phyloP scores from a whole-genome alignment of 92 coral and sea anemone genomes.

The Muricea muricata region DNA sequence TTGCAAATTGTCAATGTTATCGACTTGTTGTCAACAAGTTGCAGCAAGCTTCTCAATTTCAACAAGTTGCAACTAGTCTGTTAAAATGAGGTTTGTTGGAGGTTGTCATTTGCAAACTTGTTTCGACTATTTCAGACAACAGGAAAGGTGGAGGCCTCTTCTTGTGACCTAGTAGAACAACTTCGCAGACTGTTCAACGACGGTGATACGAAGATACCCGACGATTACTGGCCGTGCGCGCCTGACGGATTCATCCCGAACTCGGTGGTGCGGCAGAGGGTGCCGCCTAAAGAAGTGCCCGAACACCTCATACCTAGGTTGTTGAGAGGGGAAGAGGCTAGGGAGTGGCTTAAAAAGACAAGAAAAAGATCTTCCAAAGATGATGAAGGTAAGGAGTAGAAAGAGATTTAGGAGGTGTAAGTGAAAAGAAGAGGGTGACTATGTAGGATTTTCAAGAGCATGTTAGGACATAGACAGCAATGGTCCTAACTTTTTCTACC shows the following conservation, averaged over 20 bases:
- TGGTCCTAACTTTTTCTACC: too few species aligned
- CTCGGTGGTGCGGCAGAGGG: slow-evolving; percentile 77
- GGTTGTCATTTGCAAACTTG: too few species aligned
- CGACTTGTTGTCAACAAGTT: too few species aligned
- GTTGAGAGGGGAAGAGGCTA: slow-evolving; percentile 17
- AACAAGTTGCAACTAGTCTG: too few species aligned
- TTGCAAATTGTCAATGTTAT: too few species aligned
- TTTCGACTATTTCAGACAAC: slow-evolving; percentile 16
- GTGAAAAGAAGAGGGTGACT: too few species aligned
- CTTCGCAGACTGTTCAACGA: slow-evolving; percentile 17
- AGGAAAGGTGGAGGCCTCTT: not conserved
- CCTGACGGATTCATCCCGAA: slow-evolving; percentile 95
- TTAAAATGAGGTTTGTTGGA: too few species aligned
- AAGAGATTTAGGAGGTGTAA: not conserved
- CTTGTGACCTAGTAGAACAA: not conserved
- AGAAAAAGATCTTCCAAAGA: not conserved
- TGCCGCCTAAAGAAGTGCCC: slow-evolving; percentile 63
- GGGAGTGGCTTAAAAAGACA: slow-evolving; percentile 15
- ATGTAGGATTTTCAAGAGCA: too few species aligned
- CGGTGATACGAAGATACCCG: slow-evolving; percentile 40
- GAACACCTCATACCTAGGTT: slow-evolving; percentile 56
- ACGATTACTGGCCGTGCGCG: slow-evolving; percentile 90
- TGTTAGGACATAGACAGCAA: too few species aligned
- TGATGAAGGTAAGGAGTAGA: not conserved
- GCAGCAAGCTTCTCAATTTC: too few species aligned